Evolutionary conservation across 1,140 invertebrate species (phyloP), one percentile per base, ranked within the genome.

Genomic region (Lasioglossum baleicum): DNA sequence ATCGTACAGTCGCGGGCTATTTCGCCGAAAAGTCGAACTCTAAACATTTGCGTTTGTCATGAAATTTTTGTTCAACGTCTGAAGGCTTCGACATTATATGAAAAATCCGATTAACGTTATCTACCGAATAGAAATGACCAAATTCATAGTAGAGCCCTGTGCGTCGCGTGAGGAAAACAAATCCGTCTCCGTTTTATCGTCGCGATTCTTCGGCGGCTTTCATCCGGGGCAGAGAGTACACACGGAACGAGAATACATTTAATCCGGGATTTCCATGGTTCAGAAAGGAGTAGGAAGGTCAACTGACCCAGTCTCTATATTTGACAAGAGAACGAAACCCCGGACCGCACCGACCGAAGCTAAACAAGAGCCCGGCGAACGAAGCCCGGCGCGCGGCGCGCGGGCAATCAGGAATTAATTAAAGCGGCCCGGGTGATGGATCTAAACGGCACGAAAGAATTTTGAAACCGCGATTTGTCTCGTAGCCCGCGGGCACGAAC

Each of bases 381-480:
- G 42, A 26, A 22, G 42, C n/a, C 13, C 40, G 64, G 2, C 0
- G 44, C 44, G 44, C 44, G 35, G 51, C 53, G 53, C 15, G 53
- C 0, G 42, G 20, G 17, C 65, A 42, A 67, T 67, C 65, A 26
- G n/a, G n/a, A 56, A 68, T 75, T 69, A 76, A 76, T 76, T 76
- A 69, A 44, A 69, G 51, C 51, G 42, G 22, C 7, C 22, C 2
- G 2, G 7, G 26, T 11, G 42, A 40, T 8, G 7, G 48, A 22
- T 5, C 40, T 20, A 5, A 75, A 60, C 17, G 40, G 2, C 0
- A 10, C 4, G 5, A 31, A 63, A 63, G 60, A 76, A 72, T 78
- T 53, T 72, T 26, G 67, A 53, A 75, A 51, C 35, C 20, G 61
- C 15, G 63, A 51, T 75, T 80, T 40, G 31, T 67, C 51, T 10